Base-by-base conservation (phyloP, 2,797 vertebrate genomes). In the Alca torda region DNA sequence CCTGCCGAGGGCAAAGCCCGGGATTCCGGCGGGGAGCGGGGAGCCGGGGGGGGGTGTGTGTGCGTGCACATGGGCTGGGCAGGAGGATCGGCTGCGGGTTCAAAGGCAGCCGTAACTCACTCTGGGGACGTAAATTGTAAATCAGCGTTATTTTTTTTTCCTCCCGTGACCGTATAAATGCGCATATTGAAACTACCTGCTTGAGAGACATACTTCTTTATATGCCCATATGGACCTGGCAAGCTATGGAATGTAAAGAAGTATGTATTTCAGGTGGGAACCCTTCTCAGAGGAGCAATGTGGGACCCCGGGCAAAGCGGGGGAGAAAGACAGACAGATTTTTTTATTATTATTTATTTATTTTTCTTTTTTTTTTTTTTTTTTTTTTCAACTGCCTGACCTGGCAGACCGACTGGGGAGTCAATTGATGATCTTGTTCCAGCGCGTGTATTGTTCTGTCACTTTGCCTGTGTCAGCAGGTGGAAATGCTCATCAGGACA, bases 241-340 rank as follows among this genome's bases (percentile, higher is more conserved):
- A 98, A 99, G 98, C 99, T 99, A 99, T 99, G 99, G 99, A 99
- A 99, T 99, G 99, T 99, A 99, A 99, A 99, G 99, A 99, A 99
- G 99, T 99, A 99, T 99, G 99, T 99, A 99, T 99, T 98, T 98
- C 99, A 99, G 99, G 99, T 98, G 45, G 97, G 99, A 98, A 97
- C 91, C 97, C 87, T 96, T 96, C 98, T 97, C 98, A 46, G 94
- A 96, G 92, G 79, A 91, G 91, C 51, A 78, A 43, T 94, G 82
- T 94, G 95, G 87, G 83, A 94, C 46, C 69, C 72, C 4, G 28
- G 94, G 83, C 69, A 67, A 92, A 94, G 89, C 7, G 1, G 51
- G 68, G 70, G 59, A 80, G 93, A 90, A 89, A 90, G 85, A 56
- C 75, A 80, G 93, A 95, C 46, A 87, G 50, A 26, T 51, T 51